Conservation (phyloP, 2,888 invertebrate species). For the Yponomeuta sedellus region DNA sequence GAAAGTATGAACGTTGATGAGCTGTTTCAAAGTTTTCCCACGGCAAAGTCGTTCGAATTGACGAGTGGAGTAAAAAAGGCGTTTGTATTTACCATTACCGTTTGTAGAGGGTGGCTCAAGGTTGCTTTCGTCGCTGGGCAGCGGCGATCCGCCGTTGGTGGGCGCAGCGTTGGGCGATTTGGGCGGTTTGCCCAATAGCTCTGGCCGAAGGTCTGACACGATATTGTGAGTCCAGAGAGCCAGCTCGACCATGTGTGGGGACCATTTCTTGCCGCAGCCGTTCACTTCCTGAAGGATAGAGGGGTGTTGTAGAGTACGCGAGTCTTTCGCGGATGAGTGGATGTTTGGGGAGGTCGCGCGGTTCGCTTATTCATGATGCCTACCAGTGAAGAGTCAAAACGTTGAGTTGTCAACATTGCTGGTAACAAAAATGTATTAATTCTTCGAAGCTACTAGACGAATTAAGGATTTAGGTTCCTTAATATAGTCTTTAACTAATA, state of each 20-base stretch:
- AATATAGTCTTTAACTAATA: too few species aligned
- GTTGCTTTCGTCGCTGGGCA: conserved; percentile 86
- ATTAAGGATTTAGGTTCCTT: too few species aligned
- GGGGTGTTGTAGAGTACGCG: background rate
- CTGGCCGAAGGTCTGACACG: conserved; percentile 89
- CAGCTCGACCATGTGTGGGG: conserved; percentile 89
- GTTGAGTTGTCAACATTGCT: too few species aligned
- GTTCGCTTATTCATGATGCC: too few species aligned
- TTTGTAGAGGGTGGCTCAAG: conserved; percentile 81
- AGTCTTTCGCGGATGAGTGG: background rate
- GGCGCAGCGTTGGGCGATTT: conserved; percentile 49
- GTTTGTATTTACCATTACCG: conserved; percentile 56
- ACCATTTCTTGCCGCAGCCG: conserved; percentile 79
- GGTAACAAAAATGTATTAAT: too few species aligned
- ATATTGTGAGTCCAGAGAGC: conserved; percentile 96
- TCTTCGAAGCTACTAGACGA: too few species aligned
- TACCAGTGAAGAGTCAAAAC: too few species aligned
- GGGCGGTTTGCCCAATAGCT: conserved; percentile 87
- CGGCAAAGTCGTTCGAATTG: background rate
- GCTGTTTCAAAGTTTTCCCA: too few species aligned
- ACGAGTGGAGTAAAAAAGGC: background rate
- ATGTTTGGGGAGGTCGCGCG: too few species aligned
- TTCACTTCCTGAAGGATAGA: conserved; percentile 58
- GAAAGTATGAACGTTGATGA: too few species aligned
- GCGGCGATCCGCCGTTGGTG: conserved; percentile 69